A percentile compares a stretch with the other conserved stretches of the same genome.
Conservation (phyloP, 2,888 invertebrate species). For the Sinhomidia bicolor region DNA sequence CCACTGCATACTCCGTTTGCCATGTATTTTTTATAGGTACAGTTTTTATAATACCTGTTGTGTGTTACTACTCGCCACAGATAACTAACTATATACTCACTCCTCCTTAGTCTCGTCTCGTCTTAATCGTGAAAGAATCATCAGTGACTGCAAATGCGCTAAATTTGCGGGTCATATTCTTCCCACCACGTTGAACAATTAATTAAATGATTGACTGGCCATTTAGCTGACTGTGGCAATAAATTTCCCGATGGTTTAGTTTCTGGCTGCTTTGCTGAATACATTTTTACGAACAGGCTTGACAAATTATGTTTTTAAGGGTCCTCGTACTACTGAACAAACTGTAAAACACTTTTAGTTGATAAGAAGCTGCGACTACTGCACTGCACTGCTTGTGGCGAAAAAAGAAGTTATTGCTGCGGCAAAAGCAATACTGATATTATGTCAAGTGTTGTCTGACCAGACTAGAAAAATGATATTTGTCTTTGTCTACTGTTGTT, state of each 20-base stretch:
- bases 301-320: neutral
- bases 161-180: constrained; percentile 34
- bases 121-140: neutral
- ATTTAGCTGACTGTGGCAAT: constrained; percentile 55
- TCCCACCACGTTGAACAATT: neutral
- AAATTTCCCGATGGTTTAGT: constrained; percentile 13
- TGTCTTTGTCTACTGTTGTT: neutral
- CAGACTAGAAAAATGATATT: neutral
- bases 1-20: neutral
- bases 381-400: neutral
- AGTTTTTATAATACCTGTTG: neutral
- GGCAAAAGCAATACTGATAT: neutral
- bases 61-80: neutral
- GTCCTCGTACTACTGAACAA: constrained; percentile 18
- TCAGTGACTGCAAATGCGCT: neutral
- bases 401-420: neutral
- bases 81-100: neutral
- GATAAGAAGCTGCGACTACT: neutral
- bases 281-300: neutral
- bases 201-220: constrained; percentile 42
- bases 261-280: neutral
- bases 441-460: constrained; percentile 6
- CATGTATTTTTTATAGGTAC: neutral
- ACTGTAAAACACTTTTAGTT: neutral
- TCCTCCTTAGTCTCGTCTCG: no score